Conservation (phyloP, 2,888 invertebrate species). For the Chaetogeoica ovagalla region DNA sequence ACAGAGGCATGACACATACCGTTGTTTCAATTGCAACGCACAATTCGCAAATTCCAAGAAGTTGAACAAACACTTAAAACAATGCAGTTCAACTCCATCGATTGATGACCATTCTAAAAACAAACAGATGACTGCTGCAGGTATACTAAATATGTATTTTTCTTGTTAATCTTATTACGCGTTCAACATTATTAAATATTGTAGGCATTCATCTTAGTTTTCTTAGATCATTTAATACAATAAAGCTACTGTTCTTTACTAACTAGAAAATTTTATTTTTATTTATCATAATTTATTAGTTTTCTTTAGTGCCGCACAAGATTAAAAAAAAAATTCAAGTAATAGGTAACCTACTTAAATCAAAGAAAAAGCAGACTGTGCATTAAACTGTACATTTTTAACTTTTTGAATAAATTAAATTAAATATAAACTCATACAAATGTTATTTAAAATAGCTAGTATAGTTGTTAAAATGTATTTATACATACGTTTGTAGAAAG, state of each 20-base stretch:
- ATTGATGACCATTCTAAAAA: slow-evolving; percentile 8
- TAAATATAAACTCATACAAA: no score
- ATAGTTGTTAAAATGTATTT: no score
- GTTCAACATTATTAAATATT: background rate
- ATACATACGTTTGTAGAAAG: no score
- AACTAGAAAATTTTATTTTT: no score
- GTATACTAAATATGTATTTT: background rate
- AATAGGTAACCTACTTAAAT: no score
- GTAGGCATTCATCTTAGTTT: background rate
- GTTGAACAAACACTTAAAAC: slow-evolving; percentile 37
- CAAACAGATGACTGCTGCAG: slow-evolving; percentile 3
- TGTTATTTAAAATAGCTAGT: no score
- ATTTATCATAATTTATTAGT: background rate
- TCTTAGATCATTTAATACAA: background rate
- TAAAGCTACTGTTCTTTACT: background rate
- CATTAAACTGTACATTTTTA: no score
- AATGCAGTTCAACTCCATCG: background rate
- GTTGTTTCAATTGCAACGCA: slow-evolving; percentile 42
- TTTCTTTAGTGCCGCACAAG: no score
- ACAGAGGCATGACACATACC: slow-evolving; percentile 39
- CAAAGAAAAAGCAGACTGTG: no score
- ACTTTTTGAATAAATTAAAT: no score
- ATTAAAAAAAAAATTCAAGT: no score
- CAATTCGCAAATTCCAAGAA: slow-evolving; percentile 45
- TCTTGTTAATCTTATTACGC: background rate